A percentile compares a stretch with the other conserved stretches of the same genome.
These are phyloP conservation scores for Dyspetes luteomarginatus DNA, from an alignment of 2,888 invertebrate genomes.

Conservation along the genomic window DNA sequence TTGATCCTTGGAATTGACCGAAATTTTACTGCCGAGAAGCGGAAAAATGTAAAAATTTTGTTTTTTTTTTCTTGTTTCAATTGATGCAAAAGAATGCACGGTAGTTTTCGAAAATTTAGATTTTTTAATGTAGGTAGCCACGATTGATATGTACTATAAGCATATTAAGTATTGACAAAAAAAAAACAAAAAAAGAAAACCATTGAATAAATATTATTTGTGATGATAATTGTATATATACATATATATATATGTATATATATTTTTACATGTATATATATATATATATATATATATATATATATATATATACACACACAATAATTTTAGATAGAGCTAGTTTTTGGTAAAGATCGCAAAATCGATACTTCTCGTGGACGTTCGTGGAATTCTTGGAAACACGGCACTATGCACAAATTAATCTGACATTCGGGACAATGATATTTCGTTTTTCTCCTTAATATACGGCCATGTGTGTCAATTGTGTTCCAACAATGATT, in stretches of 20 bases:
- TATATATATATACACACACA: no score
- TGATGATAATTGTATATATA: not conserved
- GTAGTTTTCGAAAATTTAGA: conserved; percentile 44
- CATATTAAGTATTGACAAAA: conserved; percentile 48
- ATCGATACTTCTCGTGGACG: conserved; percentile 83
- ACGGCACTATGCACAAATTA: conserved; percentile 94
- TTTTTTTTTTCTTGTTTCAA: no score
- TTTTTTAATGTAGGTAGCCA: conserved; percentile 51
- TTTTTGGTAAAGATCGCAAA: conserved; percentile 77
- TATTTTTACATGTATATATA: no score
- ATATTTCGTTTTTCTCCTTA: conserved; percentile 94
- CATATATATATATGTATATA: no score
- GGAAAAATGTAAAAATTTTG: no score
- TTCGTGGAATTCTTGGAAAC: conserved; percentile 94
- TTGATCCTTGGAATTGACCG: no score
- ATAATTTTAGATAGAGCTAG: conserved; percentile 76
- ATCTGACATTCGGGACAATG: conserved; percentile 96
- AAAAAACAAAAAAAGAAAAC: conserved; percentile 36
- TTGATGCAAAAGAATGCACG: not conserved
- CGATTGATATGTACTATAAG: conserved; percentile 58
- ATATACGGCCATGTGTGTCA: conserved; percentile 91
- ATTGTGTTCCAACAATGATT: conserved; percentile 97
- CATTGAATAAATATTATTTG: conserved; percentile 57
- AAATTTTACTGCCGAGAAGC: no score
- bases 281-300: not conserved